Base-by-base conservation (phyloP, 35 echinoderm and acorn worm species). In the Strongylocentrotus purpuratus region DNA sequence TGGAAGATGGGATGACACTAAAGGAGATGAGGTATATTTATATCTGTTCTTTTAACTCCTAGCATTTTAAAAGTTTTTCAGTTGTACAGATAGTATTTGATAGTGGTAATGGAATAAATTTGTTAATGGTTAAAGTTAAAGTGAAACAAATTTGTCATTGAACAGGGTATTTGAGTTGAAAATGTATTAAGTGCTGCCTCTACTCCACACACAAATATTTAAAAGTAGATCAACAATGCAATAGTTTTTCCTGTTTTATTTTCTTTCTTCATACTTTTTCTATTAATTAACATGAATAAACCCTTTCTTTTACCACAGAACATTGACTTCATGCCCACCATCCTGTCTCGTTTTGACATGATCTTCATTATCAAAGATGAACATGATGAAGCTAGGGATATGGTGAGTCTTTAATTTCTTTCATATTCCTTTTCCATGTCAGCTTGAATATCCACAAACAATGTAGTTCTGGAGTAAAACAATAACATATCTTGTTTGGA, bases 321-420 rank as follows among this genome's bases (percentile, higher is more conserved):
- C 31, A 99, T 99, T 96, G 98, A 99, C 94, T 99, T 99, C 90
- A 99, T 99, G 98, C 98, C 98, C 25, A 99, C 98, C 85, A 99
- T 99, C 91, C 86, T 99, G 90, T 98, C 98, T 59, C 96, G 98
- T 96, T 99, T 99, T 98, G 98, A 99, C 90, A 99, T 99, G 98
- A 99, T 99, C 92, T 99, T 99, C 94, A 96, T 99, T 65, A 88
- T 99, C 2, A 99, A 99, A 94, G 98, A 99, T 96, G 98, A 99
- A 71, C 98, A 99, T 95, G 96, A 99, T 95, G 97, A 99, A 95
- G 60, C 95, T 33, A 98, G 95, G 71, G 98, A 99, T 78, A 98
- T 94, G 86, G 98, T 99, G 95, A 97, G 98, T 94, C 33, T 89
- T 8, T 11, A 9, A 25, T 32, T 58, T 31, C 48, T 92, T 25